Evolutionary conservation across 1,140 invertebrate genomes (phyloP), one percentile per base, ranked within the genome.

Genomic region (Capitella teleta): DNA sequence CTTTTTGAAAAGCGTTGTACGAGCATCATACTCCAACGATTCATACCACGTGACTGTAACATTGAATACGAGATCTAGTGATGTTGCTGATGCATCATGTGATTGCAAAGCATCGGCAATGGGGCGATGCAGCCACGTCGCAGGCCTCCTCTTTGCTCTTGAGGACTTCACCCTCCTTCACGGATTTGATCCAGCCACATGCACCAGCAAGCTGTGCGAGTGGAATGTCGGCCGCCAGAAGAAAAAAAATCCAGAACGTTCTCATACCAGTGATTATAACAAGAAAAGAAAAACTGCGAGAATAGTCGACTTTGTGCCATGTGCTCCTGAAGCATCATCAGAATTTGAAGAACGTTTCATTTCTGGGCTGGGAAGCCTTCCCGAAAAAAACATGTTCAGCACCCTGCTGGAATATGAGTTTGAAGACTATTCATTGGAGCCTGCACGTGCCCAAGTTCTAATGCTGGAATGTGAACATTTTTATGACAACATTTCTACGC

Each of bases 121-220:
- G 43, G 43, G 43, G 5, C 10, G 43, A 45, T 45, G 43, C 21
- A 45, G 43, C 28, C 43, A 45, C 28, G 43, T 45, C 14, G 43
- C 10, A 6, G 43, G 43, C 10, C 21, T 45, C 8, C 19, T 45
- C 5, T 6, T 25, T 28, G 43, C 43, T 8, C 6, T 45, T 6
- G 10, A 25, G 10, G 43, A 45, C 25, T 45, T 8, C 23, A 45
- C 10, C 6, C 6, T 25, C 8, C 21, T 25, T 5, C 28, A 25
- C 21, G 43, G 19, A 25, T 25, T 6, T 6, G 19, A 45, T 23
- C 10, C 10, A 45, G 19, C 10, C 6, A 10, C 40, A 12, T 45
- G 43, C 19, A 45, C 43, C 8, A 8, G 10, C 23, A 28, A 25
- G 19, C 43, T 10, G 6, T 12, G 10, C 6, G 21, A 41, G 23